Evolutionary conservation across 2,113 vertebrate genomes (phyloP).

Genomic region (Percina caprodes): DNA sequence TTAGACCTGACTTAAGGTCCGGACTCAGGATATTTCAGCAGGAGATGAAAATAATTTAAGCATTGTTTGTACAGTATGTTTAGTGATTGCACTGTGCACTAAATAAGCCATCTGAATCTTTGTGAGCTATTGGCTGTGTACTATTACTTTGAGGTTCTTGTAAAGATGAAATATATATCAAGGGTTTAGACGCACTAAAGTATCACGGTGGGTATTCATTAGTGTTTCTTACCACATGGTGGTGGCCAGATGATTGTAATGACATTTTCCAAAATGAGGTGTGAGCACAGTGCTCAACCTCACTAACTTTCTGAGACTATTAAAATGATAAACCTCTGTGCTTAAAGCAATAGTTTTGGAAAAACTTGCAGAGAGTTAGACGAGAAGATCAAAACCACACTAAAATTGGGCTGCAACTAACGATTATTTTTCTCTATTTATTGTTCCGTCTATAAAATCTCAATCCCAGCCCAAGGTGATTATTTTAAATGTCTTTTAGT

Average conservation of each 20-base stretch:
- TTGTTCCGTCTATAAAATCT: too few species aligned
- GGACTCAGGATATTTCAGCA: constrained; percentile 73
- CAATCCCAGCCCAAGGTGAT: too few species aligned
- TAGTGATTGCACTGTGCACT: constrained; percentile 39
- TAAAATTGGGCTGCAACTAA: background rate
- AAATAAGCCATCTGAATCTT: constrained; percentile 63
- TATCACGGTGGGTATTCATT: background rate
- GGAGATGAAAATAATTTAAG: constrained; percentile 36
- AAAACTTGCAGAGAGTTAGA: constrained; percentile 2
- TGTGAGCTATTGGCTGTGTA: constrained; percentile 40
- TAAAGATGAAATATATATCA: constrained; percentile 7
- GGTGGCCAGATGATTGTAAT: constrained; percentile 53
- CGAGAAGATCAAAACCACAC: background rate
- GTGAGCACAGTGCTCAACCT: background rate
- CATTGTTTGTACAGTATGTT: constrained; percentile 20
- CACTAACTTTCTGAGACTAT: background rate
- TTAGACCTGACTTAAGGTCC: constrained; percentile 50
- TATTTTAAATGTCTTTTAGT: too few species aligned
- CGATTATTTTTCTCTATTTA: too few species aligned
- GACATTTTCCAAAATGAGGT: constrained; percentile 18
- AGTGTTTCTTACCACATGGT: background rate
- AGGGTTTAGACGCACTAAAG: constrained; percentile 10
- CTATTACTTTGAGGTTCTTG: constrained; percentile 15
- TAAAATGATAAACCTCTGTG: background rate
- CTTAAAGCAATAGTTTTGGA: constrained; percentile 2